Base-by-base conservation (phyloP, 92 coral and sea anemone species). In the Heteractis magnifica region DNA sequence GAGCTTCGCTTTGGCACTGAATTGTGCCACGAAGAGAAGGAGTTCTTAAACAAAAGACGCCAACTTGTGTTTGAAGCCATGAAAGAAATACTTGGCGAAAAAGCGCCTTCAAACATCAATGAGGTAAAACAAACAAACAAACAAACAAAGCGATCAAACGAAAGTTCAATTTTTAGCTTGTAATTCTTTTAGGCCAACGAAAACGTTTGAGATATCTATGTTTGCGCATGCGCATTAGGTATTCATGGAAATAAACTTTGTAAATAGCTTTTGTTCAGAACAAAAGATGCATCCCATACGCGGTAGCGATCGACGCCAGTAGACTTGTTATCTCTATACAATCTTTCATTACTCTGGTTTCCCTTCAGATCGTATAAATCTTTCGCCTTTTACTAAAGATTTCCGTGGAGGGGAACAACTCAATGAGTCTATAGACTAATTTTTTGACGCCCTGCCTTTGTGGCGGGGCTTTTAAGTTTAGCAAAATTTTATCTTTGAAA, bases 361-460 rank as follows among this genome's bases (percentile, higher is more conserved):
- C 83, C 83, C 83, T 80, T 80, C 83, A 80, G 48, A 80, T 21
- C 87, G 87, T 18, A 90, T 90, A 90, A 91, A 91, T 91, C 94
- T 91, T 91, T 91, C 94, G 94, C 94, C 94, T 91, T 91, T 91
- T 92, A 92, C 95, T 92, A 92, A 89, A 89, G 93, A 89, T 91
- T 89, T 86, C 93, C 94, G 93, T 91, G 90, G 93, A 86, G 93
- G 95, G 91, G 93, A 89, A 92, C 93, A 86, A 85, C 55, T 26
- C 26, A 26, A 26, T 48, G 93, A 90, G 93, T 83, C 93, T 90
- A 86, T 90, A 90, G 90, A 86, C 93, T 41, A 90, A 90, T 26
- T 90, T 90, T 90, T 90, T 90, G 90, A 79, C 53, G 93, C 93
- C 82, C 93, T 90, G 93, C 26, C 26, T 26, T 26, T 26, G 26